Base-by-base conservation (phyloP, 2,888 invertebrate genomes). In the Rotaria socialis region DNA sequence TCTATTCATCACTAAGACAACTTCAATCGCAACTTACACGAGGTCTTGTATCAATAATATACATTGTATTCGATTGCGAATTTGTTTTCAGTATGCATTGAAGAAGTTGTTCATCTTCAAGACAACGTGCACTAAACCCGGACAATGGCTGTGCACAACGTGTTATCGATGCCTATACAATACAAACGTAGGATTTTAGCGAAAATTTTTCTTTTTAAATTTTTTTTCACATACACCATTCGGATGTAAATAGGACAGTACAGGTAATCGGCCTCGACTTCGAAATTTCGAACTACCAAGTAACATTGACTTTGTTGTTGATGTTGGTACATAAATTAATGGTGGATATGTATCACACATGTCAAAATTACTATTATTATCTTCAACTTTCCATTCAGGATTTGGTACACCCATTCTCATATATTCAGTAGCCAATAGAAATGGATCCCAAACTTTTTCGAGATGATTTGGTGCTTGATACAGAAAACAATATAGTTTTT, bases 71-170 rank as follows among this genome's bases (percentile, higher is more conserved):
- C n/a, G 86, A 67, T 55, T 84, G 41, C 0, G 96, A 94, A 92
- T 97, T 98, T 85, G 97, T 95, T 90, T 94, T 94, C 87, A 96
- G 93, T 88, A 99, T 95, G 90, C 96, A 94, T 91, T 96, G 95
- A 88, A 99, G 93, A 94, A 99, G 94, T 91, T 96, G 95, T 91
- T 99, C 99, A 91, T 99, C 99, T 92, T 98, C 97, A 89, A 96
- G 93, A 92, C 98, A 98, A 75, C 98, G 94, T n/a, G 97, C 97
- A 90, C 92, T 96, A 91, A 99, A 98, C 24, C 99, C 99, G 56
- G 96, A 95, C 87, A 99, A 93, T 0, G 99, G 99, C 91, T 99
- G 99, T 90, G 97, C 96, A 91, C 97, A 98, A 86, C 99, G 93
- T 90, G 95, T 94, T 87, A 94, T 92, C 11, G 94, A 93, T 84